These are phyloP conservation scores for Dynastes hyllus DNA, from an alignment of 2,888 invertebrate genomes.

Conservation along the genomic window DNA sequence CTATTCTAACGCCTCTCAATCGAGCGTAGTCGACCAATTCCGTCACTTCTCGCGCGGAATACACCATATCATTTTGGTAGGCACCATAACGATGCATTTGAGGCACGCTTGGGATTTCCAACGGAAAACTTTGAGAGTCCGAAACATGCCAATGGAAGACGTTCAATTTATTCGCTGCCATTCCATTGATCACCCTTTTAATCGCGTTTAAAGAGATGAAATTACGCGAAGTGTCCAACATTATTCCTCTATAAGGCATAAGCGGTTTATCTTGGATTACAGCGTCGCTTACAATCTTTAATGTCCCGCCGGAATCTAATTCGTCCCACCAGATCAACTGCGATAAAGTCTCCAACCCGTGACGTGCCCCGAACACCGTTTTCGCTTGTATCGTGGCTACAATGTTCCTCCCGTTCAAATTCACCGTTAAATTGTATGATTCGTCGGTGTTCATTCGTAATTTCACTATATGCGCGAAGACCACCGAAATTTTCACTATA, in stretches of 20 bases:
- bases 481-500: constrained; percentile 74
- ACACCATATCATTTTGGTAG: constrained; percentile 80
- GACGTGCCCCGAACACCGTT: constrained; percentile 85
- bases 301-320: constrained; percentile 71
- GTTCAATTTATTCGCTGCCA: constrained; percentile 93
- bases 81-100: constrained; percentile 89
- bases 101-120: constrained; percentile 83
- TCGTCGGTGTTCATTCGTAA: constrained; percentile 82
- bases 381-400: constrained; percentile 78
- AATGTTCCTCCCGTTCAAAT: constrained; percentile 67
- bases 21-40: constrained; percentile 85
- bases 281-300: constrained; percentile 80
- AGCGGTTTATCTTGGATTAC: constrained; percentile 85
- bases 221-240: constrained; percentile 94
- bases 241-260: constrained; percentile 87
- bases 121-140: constrained; percentile 95
- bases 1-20: constrained; percentile 87
- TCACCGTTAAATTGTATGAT: constrained; percentile 80
- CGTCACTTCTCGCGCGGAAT: constrained; percentile 62
- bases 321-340: constrained; percentile 89
- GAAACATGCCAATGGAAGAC: constrained; percentile 95
- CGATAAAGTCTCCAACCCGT: constrained; percentile 85
- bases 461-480: constrained; percentile 72
- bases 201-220: constrained; percentile 85
- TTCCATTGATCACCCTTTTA: constrained; percentile 86